These are phyloP conservation scores for Hyposmocoma kahamanoa DNA, from an alignment of 1,140 invertebrate genomes.

Conservation along the genomic window DNA sequence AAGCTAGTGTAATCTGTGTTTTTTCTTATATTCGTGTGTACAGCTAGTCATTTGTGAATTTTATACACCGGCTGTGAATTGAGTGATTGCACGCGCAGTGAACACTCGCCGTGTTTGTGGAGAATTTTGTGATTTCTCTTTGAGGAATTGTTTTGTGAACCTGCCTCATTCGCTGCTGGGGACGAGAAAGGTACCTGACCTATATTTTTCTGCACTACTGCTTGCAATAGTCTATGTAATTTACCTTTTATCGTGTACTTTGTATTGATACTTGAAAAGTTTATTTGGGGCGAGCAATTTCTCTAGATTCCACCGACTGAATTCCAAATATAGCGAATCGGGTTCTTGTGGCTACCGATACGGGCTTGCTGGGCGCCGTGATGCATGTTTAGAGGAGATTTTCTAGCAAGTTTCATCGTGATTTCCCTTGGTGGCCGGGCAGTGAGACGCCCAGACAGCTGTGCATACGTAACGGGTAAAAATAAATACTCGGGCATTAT, in stretches of 20 bases:
- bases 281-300: conserved; percentile 45
- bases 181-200: conserved; percentile 47
- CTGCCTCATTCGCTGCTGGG: conserved; percentile 25
- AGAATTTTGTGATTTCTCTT: conserved; percentile 59
- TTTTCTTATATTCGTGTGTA: conserved; percentile 61
- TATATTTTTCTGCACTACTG: background rate
- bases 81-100: conserved; percentile 62
- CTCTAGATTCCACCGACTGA: conserved; percentile 37
- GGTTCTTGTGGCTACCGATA: conserved; percentile 16
- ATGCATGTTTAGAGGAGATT: conserved; percentile 6
- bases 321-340: conserved; percentile 60
- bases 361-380: conserved; percentile 15
- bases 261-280: conserved; percentile 3
- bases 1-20: conserved; percentile 67
- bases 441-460: conserved; percentile 59
- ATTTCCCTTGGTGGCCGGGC: conserved; percentile 60
- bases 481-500: conserved; percentile 69
- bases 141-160: conserved; percentile 45
- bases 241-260: background rate
- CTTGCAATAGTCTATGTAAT: background rate
- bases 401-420: conserved; percentile 37
- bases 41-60: conserved; percentile 62
- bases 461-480: conserved; percentile 68
- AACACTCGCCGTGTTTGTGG: conserved; percentile 50
- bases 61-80: conserved; percentile 62